These are phyloP conservation scores for Euphydryas editha DNA, from an alignment of 2,888 invertebrate genomes.

Conservation along the genomic window DNA sequence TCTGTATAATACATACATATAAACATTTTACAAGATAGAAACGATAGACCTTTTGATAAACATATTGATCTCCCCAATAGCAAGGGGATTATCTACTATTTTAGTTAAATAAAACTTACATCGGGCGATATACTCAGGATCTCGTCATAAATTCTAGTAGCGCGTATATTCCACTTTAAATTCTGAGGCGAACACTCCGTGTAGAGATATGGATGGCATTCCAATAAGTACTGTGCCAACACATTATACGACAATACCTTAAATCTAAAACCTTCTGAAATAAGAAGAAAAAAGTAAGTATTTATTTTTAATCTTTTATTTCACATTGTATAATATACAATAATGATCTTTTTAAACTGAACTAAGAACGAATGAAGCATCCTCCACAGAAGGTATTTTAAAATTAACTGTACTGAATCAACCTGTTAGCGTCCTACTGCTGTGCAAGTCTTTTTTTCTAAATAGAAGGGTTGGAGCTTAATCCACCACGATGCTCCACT, in stretches of 20 bases:
- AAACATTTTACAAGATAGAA: too few relatives aligned
- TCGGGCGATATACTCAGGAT: conserved; percentile 77
- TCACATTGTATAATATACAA: too few relatives aligned
- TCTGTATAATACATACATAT: too few relatives aligned
- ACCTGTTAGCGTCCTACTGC: too few relatives aligned
- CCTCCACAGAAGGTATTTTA: too few relatives aligned
- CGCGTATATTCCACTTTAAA: conserved; percentile 89
- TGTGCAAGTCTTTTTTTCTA: too few relatives aligned
- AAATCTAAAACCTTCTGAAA: conserved; percentile 79
- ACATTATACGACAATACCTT: conserved; percentile 94
- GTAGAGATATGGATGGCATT: conserved; percentile 90
- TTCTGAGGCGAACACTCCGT: conserved; percentile 79
- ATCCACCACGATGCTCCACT: too few relatives aligned
- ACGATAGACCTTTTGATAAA: too few relatives aligned
- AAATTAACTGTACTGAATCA: too few relatives aligned
- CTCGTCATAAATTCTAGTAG: conserved; percentile 73
- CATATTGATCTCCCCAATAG: background rate
- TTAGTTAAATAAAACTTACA: conserved; percentile 54
- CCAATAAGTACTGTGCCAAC: conserved; percentile 91
- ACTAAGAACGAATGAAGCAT: too few relatives aligned
- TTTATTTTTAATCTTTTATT: background rate
- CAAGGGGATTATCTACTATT: background rate
- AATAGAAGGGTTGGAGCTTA: too few relatives aligned
- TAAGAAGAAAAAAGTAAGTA: conserved; percentile 4
- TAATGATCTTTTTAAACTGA: too few relatives aligned